Percentiles rank a stretch among this genome's conserved stretches.
Evolutionary conservation across 2,888 invertebrate genomes (phyloP).

Genomic region (Pyrrhosoma nymphula): DNA sequence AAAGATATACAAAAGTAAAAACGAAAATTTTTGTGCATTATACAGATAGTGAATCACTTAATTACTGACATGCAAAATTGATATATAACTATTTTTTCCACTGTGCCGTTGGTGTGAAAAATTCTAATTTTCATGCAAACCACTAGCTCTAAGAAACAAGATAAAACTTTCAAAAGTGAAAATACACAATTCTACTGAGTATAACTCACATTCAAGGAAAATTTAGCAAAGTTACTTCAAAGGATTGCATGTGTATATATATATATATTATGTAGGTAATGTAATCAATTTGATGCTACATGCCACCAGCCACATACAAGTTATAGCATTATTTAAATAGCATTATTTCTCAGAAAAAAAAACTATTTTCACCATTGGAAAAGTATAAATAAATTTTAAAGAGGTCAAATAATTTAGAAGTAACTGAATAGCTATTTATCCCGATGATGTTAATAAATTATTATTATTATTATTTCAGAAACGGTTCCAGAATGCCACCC

Average conservation of each 20-base stretch:
- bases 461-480: too few relatives aligned
- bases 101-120: neutral
- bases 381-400: neutral
- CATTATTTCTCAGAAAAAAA: constrained; percentile 36
- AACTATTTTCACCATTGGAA: neutral
- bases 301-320: neutral
- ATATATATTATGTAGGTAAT: neutral
- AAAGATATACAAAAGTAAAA: neutral
- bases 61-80: neutral
- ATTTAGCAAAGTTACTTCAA: neutral
- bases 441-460: too few relatives aligned
- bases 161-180: constrained; percentile 33
- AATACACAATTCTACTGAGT: constrained; percentile 30
- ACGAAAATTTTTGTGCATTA: neutral
- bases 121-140: constrained; percentile 52
- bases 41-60: constrained; percentile 7
- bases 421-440: too few relatives aligned
- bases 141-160: constrained; percentile 50
- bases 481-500: too few relatives aligned
- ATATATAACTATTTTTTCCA: constrained; percentile 7
- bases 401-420: neutral
- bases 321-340: constrained; percentile 44
- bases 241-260: constrained; percentile 13
- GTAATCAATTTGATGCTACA: neutral
- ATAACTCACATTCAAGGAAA: neutral